Base-by-base conservation (phyloP, 2,113 vertebrate genomes). In the Eptesicus fuscus region DNA sequence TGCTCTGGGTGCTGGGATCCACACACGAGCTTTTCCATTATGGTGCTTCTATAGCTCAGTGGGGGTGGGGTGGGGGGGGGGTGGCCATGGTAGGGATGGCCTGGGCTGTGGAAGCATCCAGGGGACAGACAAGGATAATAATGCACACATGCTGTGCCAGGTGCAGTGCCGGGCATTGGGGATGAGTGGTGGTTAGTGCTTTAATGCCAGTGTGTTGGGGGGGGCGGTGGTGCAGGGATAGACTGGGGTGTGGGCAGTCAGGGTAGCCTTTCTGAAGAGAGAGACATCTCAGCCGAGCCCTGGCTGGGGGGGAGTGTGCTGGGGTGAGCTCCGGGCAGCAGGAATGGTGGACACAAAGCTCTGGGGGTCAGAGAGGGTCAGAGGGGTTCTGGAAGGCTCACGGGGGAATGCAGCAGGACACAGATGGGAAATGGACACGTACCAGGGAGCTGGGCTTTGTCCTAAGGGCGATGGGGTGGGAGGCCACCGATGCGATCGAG, bases 391-490 rank as follows among this genome's bases (percentile, higher is more conserved):
- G 51, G 65, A 49, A 73, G 44, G 12, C 16, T 85, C 4, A 0
- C 18, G 51, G 71, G 61, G 61, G 47, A 9, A 17, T 1, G 35
- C 28, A 47, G 77, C n/a, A 2, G 56, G 78, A 56, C 63, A 14
- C 20, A 30, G 42, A 22, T 0, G 18, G 76, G 71, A 63, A 28
- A 1, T 18, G 61, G 70, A n/a, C 3, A 12, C 0, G 28, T 3
- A 20, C 32, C 2, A 3, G 23, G 28, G n/a, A 13, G 28, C 63
- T 32, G 23, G 30, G 14, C 59, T 83, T 71, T 73, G 56, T 2
- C 37, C 73, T 32, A 3, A 85, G 47, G 61, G 20, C 30, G 20
- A 0, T 12, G 14, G 49, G 3, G 0, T 14, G 9, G 42, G 2
- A 23, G 22, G 13, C 9, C 1, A 3, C 14, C 30, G 67, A 11